Conservation (phyloP, 2,113 vertebrate genomes). For the Centropus bengalensis region DNA sequence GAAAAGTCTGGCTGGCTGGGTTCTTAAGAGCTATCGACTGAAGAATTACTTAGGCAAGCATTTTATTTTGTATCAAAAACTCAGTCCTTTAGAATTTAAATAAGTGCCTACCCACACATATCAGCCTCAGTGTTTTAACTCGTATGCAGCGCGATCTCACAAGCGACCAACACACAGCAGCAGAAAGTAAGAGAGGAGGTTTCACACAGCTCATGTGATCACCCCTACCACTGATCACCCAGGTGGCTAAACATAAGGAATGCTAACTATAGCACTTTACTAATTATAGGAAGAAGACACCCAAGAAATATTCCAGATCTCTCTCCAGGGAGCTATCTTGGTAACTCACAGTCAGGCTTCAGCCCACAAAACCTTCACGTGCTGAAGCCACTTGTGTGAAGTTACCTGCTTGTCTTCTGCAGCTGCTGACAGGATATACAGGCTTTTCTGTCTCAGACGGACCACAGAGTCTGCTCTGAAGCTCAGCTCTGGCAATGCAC, state of each 20-base stretch:
- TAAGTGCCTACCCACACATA: neutral
- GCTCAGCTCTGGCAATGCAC: neutral
- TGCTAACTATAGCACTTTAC: neutral
- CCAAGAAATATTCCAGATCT: neutral
- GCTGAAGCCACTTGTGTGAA: neutral
- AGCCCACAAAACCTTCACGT: neutral
- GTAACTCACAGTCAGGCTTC: neutral
- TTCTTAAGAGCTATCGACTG: neutral
- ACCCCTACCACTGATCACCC: neutral
- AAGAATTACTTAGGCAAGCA: neutral
- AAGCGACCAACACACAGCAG: neutral
- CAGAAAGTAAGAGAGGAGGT: neutral
- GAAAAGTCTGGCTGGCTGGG: neutral
- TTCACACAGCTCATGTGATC: neutral
- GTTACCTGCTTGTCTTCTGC: neutral
- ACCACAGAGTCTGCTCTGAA: neutral
- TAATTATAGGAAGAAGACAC: neutral
- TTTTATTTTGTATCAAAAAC: neutral
- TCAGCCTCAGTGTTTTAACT: neutral
- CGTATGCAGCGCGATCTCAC: neutral
- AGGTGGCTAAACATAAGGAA: constrained; percentile 40
- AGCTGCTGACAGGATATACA: fast-evolving
- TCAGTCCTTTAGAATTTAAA: neutral
- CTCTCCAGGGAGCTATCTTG: neutral
- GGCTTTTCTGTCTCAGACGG: neutral